Conservation (phyloP, 2,797 vertebrate genomes). For the Scolopax bukidnonensis region DNA sequence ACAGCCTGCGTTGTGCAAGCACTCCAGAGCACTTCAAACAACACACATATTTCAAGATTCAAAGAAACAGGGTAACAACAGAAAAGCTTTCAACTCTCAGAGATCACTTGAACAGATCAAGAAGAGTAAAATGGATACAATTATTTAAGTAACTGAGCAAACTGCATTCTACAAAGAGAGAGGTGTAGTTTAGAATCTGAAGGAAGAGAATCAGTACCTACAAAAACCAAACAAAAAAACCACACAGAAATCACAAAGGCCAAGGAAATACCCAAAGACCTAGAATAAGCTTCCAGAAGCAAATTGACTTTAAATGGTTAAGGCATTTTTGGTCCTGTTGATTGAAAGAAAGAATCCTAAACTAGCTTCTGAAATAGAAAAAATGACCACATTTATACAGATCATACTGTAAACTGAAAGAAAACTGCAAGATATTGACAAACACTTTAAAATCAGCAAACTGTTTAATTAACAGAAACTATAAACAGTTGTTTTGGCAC, state of each 20-base stretch:
- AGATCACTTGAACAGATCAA: background rate
- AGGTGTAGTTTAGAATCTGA: background rate
- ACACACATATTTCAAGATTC: background rate
- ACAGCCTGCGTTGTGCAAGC: background rate
- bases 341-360: background rate
- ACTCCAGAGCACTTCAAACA: background rate
- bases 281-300: background rate
- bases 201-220: background rate
- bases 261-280: background rate
- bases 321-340: constrained; percentile 39
- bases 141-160: background rate
- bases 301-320: background rate
- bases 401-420: background rate
- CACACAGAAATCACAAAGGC: background rate
- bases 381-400: background rate
- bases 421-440: background rate
- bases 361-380: background rate
- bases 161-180: background rate
- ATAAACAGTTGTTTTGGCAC: constrained; percentile 41
- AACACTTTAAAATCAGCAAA: background rate
- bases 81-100: background rate
- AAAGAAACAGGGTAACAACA: background rate
- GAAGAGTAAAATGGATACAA: background rate
- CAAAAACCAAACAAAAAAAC: background rate
- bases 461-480: background rate